Evolutionary conservation across 1,140 invertebrate species (phyloP).

Genomic region (Drosophila repleta): DNA sequence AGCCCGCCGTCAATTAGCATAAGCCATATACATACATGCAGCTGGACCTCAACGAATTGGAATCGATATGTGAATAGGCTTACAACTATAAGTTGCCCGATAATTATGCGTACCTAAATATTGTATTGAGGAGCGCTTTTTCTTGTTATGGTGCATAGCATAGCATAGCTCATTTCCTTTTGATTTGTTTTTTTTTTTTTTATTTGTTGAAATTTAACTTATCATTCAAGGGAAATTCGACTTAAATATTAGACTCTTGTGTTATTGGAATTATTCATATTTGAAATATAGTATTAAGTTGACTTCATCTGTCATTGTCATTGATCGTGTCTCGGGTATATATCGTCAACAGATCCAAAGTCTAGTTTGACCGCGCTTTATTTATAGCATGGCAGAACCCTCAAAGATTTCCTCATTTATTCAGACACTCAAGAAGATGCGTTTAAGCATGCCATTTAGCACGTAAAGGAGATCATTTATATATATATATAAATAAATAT

Average conservation of each 20-base stretch:
- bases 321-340: neutral
- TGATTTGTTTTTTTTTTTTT: neutral
- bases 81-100: constrained; percentile 57
- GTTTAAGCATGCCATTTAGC: constrained; percentile 64
- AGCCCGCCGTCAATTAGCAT: constrained; percentile 26
- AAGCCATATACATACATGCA: constrained; percentile 7
- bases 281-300: neutral
- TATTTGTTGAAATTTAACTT: neutral
- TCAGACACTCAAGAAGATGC: constrained; percentile 32
- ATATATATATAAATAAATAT: constrained; percentile 5
- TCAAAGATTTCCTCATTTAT: constrained; percentile 13
- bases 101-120: constrained; percentile 68
- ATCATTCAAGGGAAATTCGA: neutral
- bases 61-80: constrained; percentile 69
- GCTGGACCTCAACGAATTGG: constrained; percentile 53
- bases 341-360: constrained; percentile 6
- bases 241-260: neutral
- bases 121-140: constrained; percentile 17
- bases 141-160: constrained; percentile 58
- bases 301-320: neutral
- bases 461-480: constrained; percentile 8
- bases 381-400: too few species aligned
- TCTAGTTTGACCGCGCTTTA: too few species aligned
- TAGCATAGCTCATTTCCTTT: constrained; percentile 9
- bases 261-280: neutral